phyloP scores from a whole-genome alignment of 2,113 vertebrate species.

The Thinocorus orbignyianus region DNA sequence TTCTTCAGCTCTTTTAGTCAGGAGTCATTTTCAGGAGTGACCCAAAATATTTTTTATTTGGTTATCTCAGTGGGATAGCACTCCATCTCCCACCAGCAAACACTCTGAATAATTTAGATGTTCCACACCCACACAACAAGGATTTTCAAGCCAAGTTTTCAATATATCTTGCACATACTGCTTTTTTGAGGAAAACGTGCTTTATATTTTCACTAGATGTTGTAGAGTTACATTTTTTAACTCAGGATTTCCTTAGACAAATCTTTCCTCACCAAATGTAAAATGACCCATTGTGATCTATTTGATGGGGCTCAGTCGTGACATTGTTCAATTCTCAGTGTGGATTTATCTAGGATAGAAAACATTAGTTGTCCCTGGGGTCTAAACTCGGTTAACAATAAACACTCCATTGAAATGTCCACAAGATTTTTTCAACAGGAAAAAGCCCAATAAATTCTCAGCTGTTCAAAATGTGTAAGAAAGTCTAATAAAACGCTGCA shows the following conservation, averaged over 20 bases:
- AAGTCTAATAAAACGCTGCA: neutral
- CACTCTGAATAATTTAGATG: neutral
- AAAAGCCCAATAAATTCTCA: slow-evolving; percentile 33
- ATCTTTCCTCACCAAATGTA: neutral
- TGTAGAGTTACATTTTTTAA: neutral
- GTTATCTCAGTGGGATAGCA: neutral
- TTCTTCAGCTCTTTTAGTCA: neutral
- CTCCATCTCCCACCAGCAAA: neutral
- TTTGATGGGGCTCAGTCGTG: neutral
- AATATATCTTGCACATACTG: neutral
- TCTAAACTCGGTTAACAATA: slow-evolving; percentile 8
- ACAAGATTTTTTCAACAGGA: slow-evolving; percentile 12
- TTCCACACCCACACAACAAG: neutral
- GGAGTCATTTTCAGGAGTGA: neutral
- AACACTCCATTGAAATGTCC: slow-evolving; percentile 24
- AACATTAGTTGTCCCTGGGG: neutral
- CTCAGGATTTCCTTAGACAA: neutral
- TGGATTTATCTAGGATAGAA: neutral
- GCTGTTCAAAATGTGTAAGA: slow-evolving; percentile 28
- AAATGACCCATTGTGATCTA: neutral
- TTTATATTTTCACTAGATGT: neutral
- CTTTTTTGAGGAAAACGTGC: neutral
- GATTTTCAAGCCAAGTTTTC: neutral
- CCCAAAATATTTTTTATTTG: neutral
- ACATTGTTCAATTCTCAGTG: neutral